A percentile compares a stretch with the other conserved stretches of the same genome.
Conservation (phyloP, 2,113 vertebrate species). For the Australoheros scitulus region DNA sequence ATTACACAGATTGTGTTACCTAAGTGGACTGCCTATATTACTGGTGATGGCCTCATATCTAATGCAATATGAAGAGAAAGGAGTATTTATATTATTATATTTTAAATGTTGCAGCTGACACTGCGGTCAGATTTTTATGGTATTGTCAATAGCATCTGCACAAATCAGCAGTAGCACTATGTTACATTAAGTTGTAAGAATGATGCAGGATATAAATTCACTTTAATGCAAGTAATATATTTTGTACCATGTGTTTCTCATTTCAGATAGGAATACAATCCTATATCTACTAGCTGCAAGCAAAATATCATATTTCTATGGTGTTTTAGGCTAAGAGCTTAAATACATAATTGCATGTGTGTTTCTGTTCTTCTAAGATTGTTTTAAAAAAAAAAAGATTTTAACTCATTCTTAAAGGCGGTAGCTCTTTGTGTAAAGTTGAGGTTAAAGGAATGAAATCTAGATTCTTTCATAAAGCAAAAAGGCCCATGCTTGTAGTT, state of each 20-base stretch:
- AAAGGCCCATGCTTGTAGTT: background rate
- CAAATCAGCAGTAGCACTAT: background rate
- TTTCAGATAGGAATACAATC: slow-evolving; percentile 3
- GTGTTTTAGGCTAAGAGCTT: background rate
- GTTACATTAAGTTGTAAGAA: background rate
- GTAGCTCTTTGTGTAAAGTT: background rate
- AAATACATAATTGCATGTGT: background rate
- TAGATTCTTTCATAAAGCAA: background rate
- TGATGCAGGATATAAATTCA: background rate
- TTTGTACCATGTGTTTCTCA: slow-evolving; percentile 15
- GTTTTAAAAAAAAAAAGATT: background rate
- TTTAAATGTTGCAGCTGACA: background rate
- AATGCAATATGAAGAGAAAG: background rate
- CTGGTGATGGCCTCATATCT: background rate
- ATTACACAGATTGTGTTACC: slow-evolving; percentile 16
- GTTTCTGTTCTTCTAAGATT: background rate
- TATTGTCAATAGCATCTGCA: background rate
- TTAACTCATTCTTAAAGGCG: background rate
- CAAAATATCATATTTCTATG: slow-evolving; percentile 6
- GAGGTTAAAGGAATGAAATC: background rate
- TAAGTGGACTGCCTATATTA: slow-evolving; percentile 7
- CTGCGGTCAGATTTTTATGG: background rate
- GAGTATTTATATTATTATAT: background rate
- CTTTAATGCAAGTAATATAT: background rate
- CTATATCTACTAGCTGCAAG: background rate